Percentiles rank a stretch among this genome's conserved stretches.
phyloP scores from a whole-genome alignment of 1,140 invertebrate genomes.

The Meloidogyne hapla region DNA sequence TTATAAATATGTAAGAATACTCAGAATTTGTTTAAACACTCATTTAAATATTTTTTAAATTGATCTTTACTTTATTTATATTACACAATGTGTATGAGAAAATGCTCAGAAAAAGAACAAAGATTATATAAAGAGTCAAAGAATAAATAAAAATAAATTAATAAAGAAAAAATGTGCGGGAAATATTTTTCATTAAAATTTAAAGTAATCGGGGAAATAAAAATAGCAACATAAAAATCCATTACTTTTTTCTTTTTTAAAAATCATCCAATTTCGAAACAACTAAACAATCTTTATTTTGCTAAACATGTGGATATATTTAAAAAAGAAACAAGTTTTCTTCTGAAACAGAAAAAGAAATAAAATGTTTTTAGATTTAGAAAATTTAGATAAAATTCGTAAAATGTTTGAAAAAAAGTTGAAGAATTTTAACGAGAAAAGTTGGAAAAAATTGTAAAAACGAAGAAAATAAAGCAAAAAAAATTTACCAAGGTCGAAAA shows the following conservation, averaged over 20 bases:
- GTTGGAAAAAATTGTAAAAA: background rate
- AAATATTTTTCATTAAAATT: background rate
- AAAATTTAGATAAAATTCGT: too few relatives aligned
- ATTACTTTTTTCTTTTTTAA: background rate
- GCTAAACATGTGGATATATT: background rate
- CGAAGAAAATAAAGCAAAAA: too few relatives aligned
- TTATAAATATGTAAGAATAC: too few relatives aligned
- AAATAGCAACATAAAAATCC: background rate
- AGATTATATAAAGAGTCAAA: background rate
- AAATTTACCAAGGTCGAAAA: background rate
- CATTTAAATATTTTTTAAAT: background rate
- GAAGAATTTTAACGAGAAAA: background rate
- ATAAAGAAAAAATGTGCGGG: background rate
- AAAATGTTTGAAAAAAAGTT: too few relatives aligned
- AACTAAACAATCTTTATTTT: background rate
- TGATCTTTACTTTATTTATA: background rate
- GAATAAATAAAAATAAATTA: background rate
- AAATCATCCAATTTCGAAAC: background rate
- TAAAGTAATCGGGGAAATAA: background rate
- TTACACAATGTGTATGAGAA: background rate
- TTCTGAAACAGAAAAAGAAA: background rate
- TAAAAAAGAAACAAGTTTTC: too few relatives aligned
- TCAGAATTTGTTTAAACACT: too few relatives aligned
- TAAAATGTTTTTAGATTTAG: too few relatives aligned
- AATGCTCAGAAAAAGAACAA: background rate